Evolutionary conservation across 1,140 invertebrate genomes (phyloP).

Genomic region (Calephelis virginiensis): DNA sequence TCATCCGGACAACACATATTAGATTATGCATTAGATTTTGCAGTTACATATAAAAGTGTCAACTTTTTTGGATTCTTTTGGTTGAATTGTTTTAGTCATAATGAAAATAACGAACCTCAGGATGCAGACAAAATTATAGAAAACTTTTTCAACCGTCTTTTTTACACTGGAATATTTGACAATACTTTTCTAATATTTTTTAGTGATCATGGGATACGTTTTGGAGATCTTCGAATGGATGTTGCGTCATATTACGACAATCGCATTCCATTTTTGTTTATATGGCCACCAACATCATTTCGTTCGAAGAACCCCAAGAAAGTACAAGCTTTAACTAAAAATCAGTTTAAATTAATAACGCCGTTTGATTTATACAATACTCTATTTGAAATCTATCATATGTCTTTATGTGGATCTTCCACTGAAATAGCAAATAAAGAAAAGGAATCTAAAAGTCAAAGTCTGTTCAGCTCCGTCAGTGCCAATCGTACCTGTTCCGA

Average conservation of each 20-base stretch:
- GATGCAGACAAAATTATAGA: slow-evolving; percentile 80
- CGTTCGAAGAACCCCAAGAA: slow-evolving; percentile 79
- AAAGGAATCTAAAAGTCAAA: slow-evolving; percentile 82
- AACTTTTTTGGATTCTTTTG: slow-evolving; percentile 86
- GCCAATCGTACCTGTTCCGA: slow-evolving; percentile 85
- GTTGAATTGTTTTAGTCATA: slow-evolving; percentile 85
- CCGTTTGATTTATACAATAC: slow-evolving; percentile 87
- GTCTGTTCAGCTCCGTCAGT: slow-evolving; percentile 82
- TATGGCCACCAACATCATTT: slow-evolving; percentile 85
- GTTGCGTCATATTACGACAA: slow-evolving; percentile 90
- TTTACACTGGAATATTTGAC: slow-evolving; percentile 75
- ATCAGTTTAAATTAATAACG: slow-evolving; percentile 83
- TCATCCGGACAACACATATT: slow-evolving; percentile 79
- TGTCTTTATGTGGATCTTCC: slow-evolving; percentile 52
- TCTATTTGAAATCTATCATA: slow-evolving; percentile 68
- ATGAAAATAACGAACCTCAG: slow-evolving; percentile 80
- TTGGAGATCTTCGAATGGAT: slow-evolving; percentile 85
- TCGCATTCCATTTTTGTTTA: slow-evolving; percentile 86
- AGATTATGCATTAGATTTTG: slow-evolving; percentile 82
- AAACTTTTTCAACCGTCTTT: slow-evolving; percentile 78
- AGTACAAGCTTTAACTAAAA: slow-evolving; percentile 80
- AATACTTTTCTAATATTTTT: slow-evolving; percentile 86
- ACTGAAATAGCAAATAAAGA: slow-evolving; percentile 47
- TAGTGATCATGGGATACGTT: slow-evolving; percentile 93
- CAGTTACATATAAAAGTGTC: slow-evolving; percentile 77